phyloP scores from a whole-genome alignment of 2,888 invertebrate species.

The Dryococelus australis region DNA sequence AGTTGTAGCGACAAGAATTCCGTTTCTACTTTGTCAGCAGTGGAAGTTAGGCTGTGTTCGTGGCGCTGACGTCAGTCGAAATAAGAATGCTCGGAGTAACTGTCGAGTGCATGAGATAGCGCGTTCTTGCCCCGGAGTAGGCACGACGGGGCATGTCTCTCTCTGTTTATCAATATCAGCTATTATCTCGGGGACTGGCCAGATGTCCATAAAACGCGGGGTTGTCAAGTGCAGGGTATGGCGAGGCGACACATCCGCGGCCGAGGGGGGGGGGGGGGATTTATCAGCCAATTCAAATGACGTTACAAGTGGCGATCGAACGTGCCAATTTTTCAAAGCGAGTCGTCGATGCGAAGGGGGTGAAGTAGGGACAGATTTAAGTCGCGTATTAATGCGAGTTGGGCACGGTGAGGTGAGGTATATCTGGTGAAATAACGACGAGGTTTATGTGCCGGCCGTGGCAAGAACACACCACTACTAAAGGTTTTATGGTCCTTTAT shows the following conservation, averaged over 20 bases:
- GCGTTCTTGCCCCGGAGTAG: not conserved
- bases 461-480: conserved; percentile 13
- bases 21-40: too few species aligned
- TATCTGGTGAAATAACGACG: not conserved
- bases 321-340: conserved; percentile 48
- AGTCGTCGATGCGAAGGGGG: conserved; percentile 3
- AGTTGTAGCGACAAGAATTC: too few species aligned
- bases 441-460: conserved; percentile 5
- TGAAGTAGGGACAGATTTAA: conserved; percentile 21
- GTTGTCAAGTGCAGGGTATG: conserved; percentile 27
- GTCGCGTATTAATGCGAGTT: not conserved
- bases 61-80: too few species aligned
- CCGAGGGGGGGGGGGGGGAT: conserved; percentile 38
- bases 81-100: too few species aligned
- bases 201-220: conserved; percentile 43
- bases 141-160: not conserved
- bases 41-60: too few species aligned
- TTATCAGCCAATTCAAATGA: conserved; percentile 48
- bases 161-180: conserved; percentile 45
- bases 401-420: not conserved
- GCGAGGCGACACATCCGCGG: not conserved
- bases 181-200: conserved; percentile 40
- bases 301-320: conserved; percentile 44
- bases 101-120: too few species aligned
- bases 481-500: not conserved